Percentiles rank a stretch among this genome's conserved stretches.
These are phyloP conservation scores for Tetragnatha versicolor DNA, from an alignment of 1,140 invertebrate species.

Conservation along the genomic window DNA sequence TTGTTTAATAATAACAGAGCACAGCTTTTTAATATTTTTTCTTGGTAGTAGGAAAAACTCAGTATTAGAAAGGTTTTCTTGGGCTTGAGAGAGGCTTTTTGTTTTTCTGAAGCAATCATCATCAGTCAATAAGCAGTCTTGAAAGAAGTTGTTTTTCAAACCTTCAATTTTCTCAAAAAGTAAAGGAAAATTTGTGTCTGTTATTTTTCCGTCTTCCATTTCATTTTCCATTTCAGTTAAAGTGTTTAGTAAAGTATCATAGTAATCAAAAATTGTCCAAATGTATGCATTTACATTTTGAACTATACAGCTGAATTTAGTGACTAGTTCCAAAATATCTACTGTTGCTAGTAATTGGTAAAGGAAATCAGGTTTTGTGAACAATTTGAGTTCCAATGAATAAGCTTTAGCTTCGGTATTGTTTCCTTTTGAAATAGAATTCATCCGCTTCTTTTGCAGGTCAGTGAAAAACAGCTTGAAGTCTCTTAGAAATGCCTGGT, in stretches of 20 bases:
- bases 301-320: slow-evolving; percentile 14
- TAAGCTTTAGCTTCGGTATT: background rate
- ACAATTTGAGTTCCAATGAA: background rate
- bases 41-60: background rate
- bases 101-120: slow-evolving; percentile 12
- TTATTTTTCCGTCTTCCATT: slow-evolving; percentile 1
- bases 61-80: background rate
- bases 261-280: slow-evolving; percentile 27
- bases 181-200: slow-evolving; percentile 4
- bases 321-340: slow-evolving; percentile 5
- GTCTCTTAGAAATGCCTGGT: slow-evolving; percentile 7
- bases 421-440: background rate
- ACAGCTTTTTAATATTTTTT: slow-evolving; percentile 17
- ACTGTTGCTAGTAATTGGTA: slow-evolving; percentile 7
- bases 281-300: slow-evolving; percentile 21
- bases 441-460: slow-evolving; percentile 9
- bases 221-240: slow-evolving; percentile 12
- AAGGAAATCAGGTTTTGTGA: slow-evolving; percentile 1
- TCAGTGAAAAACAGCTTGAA: slow-evolving; percentile 17
- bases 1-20: slow-evolving; percentile 14
- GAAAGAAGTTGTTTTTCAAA: slow-evolving; percentile 6
- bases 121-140: background rate
- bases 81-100: background rate
- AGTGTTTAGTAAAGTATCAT: background rate
- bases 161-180: slow-evolving; percentile 15